Conservation (phyloP, 1,140 invertebrate species). For the Drosophila sucinea region DNA sequence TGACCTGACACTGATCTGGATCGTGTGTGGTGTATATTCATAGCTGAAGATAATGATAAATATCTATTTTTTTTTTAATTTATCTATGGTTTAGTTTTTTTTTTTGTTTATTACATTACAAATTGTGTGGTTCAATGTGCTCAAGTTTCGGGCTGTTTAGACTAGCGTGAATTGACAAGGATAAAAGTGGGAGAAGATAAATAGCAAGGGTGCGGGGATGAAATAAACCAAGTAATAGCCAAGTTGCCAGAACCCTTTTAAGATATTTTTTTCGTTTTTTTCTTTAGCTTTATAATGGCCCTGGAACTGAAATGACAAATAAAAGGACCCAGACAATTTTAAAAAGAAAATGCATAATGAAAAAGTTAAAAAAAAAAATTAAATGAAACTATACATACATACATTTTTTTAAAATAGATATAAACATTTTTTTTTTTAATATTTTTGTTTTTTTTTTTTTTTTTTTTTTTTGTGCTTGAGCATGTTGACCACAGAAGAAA, state of each 20-base stretch:
- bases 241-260: not conserved
- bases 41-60: conserved; percentile 66
- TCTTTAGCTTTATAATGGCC: conserved; percentile 4
- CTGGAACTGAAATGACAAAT: conserved; percentile 11
- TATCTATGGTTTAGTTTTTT: conserved; percentile 48
- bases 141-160: conserved; percentile 55
- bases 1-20: no score
- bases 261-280: not conserved
- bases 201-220: not conserved
- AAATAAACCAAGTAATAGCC: conserved; percentile 5
- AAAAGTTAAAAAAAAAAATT: not conserved
- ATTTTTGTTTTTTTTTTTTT: conserved; percentile 50
- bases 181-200: conserved; percentile 8
- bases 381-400: conserved; percentile 21
- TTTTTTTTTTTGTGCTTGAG: conserved; percentile 46
- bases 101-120: conserved; percentile 44
- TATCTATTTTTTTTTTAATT: conserved; percentile 72
- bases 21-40: conserved; percentile 57
- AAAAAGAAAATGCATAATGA: conserved; percentile 4
- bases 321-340: conserved; percentile 42
- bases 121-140: conserved; percentile 21
- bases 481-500: conserved; percentile 39
- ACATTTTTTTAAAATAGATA: conserved; percentile 49
- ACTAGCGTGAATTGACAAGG: conserved; percentile 10
- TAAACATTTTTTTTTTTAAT: conserved; percentile 40